A percentile compares a stretch with the other conserved stretches of the same genome.
Conservation (phyloP, 2,888 invertebrate genomes). For the Drosophila mercatorum region DNA sequence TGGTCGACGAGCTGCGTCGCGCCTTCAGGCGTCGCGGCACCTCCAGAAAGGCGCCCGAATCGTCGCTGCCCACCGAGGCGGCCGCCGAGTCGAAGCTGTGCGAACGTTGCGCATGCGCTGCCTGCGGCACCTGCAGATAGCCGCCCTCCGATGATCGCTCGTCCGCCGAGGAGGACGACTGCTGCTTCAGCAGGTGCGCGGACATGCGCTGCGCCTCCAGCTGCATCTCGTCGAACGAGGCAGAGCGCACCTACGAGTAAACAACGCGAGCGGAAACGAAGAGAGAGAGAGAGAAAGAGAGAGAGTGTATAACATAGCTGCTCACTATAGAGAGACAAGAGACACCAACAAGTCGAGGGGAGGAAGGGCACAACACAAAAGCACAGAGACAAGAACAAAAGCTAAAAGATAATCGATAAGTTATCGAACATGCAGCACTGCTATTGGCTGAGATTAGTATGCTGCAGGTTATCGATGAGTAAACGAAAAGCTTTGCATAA, state of each 20-base stretch:
- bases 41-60: slow-evolving; percentile 87
- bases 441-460: slow-evolving; percentile 1
- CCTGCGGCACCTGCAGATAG: slow-evolving; percentile 89
- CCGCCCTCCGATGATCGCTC: slow-evolving; percentile 83
- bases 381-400: slow-evolving; percentile 1
- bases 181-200: slow-evolving; percentile 79
- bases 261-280: not conserved
- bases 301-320: slow-evolving; percentile 14
- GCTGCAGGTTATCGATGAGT: slow-evolving; percentile 17
- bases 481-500: not conserved
- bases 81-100: slow-evolving; percentile 91
- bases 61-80: slow-evolving; percentile 88
- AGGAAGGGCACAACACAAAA: slow-evolving; percentile 15
- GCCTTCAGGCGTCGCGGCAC: slow-evolving; percentile 88
- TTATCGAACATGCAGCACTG: slow-evolving; percentile 12
- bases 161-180: slow-evolving; percentile 83
- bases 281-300: slow-evolving; percentile 24
- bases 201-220: slow-evolving; percentile 88
- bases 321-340: not conserved
- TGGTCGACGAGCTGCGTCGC: slow-evolving; percentile 88
- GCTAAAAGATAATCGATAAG: slow-evolving; percentile 11
- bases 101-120: slow-evolving; percentile 88
- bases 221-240: slow-evolving; percentile 95
- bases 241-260: slow-evolving; percentile 89
- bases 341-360: not conserved